A percentile compares a stretch with the other conserved stretches of the same genome.
These are phyloP conservation scores for Phragmatobia fuliginosa DNA, from an alignment of 2,888 invertebrate genomes.

Conservation along the genomic window DNA sequence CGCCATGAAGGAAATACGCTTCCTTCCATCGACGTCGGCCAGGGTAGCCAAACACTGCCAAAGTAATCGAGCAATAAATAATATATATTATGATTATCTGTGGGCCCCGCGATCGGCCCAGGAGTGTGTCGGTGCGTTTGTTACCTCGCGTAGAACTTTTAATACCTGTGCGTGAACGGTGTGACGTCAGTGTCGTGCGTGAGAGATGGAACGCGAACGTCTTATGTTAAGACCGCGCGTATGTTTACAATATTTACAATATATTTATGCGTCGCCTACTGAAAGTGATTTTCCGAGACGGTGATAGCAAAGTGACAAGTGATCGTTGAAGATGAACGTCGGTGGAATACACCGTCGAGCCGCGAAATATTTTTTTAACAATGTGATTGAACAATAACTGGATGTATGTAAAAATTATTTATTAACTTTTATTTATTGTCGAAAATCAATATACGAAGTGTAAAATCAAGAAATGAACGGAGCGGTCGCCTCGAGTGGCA, in stretches of 20 bases:
- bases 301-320: constrained; percentile 77
- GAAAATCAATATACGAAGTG: constrained; percentile 61
- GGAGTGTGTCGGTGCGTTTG: constrained; percentile 33
- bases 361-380: constrained; percentile 68
- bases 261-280: constrained; percentile 69
- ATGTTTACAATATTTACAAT: constrained; percentile 59
- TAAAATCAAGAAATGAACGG: constrained; percentile 51
- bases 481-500: constrained; percentile 59
- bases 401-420: constrained; percentile 63
- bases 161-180: constrained; percentile 42
- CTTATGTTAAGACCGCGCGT: constrained; percentile 71
- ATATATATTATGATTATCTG: constrained; percentile 44
- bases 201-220: constrained; percentile 49
- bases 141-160: constrained; percentile 33
- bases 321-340: constrained; percentile 41
- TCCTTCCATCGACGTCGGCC: constrained; percentile 29
- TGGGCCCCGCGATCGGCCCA: constrained; percentile 23
- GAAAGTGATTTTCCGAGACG: constrained; percentile 56
- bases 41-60: constrained; percentile 55
- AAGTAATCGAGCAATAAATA: constrained; percentile 56
- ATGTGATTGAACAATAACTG: constrained; percentile 72
- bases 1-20: background rate
- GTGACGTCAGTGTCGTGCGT: constrained; percentile 35
- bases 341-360: constrained; percentile 38
- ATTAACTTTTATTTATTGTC: constrained; percentile 76